Evolutionary conservation across 1,140 invertebrate genomes (phyloP).

Genomic region (Magallana angulata): DNA sequence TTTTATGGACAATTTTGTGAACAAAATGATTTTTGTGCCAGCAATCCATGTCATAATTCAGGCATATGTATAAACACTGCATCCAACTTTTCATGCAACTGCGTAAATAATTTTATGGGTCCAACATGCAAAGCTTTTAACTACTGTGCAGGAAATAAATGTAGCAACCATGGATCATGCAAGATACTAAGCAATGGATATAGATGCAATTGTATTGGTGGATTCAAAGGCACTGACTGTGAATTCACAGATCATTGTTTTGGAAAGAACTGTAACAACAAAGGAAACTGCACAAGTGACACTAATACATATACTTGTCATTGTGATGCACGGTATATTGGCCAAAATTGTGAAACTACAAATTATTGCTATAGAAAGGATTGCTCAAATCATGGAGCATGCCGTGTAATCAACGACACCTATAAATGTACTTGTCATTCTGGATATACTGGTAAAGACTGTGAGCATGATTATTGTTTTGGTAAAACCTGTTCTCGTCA

Average conservation of each 20-base stretch:
- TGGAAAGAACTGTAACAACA: background rate
- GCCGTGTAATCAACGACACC: too few relatives aligned
- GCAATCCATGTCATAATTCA: slow-evolving; percentile 86
- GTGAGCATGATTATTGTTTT: background rate
- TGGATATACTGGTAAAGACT: slow-evolving; percentile 2
- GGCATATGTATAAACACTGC: slow-evolving; percentile 93
- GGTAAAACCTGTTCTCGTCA: background rate
- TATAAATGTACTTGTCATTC: slow-evolving; percentile 8
- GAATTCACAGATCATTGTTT: background rate
- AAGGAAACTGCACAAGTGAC: background rate
- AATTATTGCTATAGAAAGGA: too few relatives aligned
- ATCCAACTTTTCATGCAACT: slow-evolving; percentile 80
- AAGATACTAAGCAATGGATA: background rate
- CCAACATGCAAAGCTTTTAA: slow-evolving; percentile 87
- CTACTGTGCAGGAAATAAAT: background rate
- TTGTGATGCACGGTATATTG: too few relatives aligned
- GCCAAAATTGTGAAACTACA: too few relatives aligned
- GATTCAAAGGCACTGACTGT: slow-evolving; percentile 24
- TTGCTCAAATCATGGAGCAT: too few relatives aligned
- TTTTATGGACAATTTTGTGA: background rate
- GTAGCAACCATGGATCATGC: background rate
- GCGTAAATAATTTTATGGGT: slow-evolving; percentile 95
- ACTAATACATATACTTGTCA: too few relatives aligned
- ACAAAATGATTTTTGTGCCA: background rate
- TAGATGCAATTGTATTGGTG: background rate